Base-by-base conservation (phyloP, 1,140 invertebrate genomes). In the Conus betulinus region DNA sequence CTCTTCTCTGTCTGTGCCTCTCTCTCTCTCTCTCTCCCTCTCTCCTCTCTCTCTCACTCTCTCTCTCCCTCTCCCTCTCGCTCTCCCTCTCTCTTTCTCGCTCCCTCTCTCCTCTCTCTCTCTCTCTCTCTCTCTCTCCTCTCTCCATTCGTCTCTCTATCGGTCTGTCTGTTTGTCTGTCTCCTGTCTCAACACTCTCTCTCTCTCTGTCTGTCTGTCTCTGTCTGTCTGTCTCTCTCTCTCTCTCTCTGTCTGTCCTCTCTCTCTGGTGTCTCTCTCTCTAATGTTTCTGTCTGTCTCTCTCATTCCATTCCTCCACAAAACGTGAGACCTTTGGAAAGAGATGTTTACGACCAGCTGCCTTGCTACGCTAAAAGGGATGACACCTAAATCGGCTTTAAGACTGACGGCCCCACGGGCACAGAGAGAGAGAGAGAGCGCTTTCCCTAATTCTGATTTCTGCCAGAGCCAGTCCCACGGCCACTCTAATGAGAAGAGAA, bases 241-340 rank as follows among this genome's bases (percentile, higher is more conserved):
- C 3, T 71, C 67, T 71, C 3, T 71, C 67, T 71, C 67, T 71
- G 8, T 17, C 57, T 60, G 7, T n/a, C n/a, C 67, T 74, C 67
- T 74, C 67, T 74, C 67, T 74, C 67, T 39, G n/a, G n/a, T n/a
- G n/a, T n/a, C 67, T 74, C 67, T 74, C 67, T 74, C 67, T 74
- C 67, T 39, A 39, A 39, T 39, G 39, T 39, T 20, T 74, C 4
- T 74, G 13, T 74, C 67, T 74, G 13, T 74, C 67, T 74, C n/a
- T n/a, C n/a, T 25, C 67, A 7, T 74, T 20, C 13, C 7, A 7
- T 20, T 23, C 20, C 20, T 20, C 67, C 67, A 74, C 67, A 6
- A 20, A 4, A 74, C 57, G 57, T 60, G 57, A 60, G 57, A 60
- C 8, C 57, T 15, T 60, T 60, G 15, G 57, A 60, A 15, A 60